phyloP scores from a whole-genome alignment of 2,113 vertebrate species.

The Balaenoptera acutorostrata region DNA sequence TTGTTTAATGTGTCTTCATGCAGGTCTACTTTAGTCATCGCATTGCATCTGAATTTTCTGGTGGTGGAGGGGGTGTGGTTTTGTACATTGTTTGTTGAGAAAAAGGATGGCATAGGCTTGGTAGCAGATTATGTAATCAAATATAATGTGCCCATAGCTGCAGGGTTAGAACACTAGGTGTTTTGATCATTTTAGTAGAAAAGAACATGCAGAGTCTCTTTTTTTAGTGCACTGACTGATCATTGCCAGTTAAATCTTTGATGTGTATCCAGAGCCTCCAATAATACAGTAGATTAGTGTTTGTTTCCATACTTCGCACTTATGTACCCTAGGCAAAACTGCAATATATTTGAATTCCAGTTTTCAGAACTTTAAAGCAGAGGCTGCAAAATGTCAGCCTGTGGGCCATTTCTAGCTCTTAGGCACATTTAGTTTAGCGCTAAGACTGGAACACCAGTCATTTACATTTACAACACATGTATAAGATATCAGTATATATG shows the following conservation, averaged over 20 bases:
- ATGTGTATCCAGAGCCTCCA: not conserved
- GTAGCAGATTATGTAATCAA: not conserved
- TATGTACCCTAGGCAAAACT: not conserved
- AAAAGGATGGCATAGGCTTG: not conserved
- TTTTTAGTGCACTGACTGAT: not conserved
- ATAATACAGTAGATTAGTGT: not conserved
- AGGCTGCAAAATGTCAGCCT: not conserved
- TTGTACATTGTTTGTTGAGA: not conserved
- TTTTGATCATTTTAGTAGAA: not conserved
- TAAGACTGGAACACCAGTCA: not conserved
- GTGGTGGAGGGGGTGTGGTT: not conserved
- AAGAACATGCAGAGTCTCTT: not conserved
- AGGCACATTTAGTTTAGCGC: not conserved
- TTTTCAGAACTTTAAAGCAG: slow-evolving; percentile 3
- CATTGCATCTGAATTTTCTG: not conserved
- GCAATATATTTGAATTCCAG: not conserved
- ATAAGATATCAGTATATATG: not conserved
- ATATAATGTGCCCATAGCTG: not conserved
- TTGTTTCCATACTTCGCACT: not conserved
- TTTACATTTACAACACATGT: not conserved
- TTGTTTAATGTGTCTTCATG: not conserved
- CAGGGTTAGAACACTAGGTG: not conserved
- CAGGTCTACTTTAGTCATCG: not conserved
- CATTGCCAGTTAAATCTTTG: not conserved
- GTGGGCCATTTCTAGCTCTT: not conserved